These are phyloP conservation scores for Momotus momota DNA, from an alignment of 2,797 vertebrate genomes.

Conservation along the genomic window DNA sequence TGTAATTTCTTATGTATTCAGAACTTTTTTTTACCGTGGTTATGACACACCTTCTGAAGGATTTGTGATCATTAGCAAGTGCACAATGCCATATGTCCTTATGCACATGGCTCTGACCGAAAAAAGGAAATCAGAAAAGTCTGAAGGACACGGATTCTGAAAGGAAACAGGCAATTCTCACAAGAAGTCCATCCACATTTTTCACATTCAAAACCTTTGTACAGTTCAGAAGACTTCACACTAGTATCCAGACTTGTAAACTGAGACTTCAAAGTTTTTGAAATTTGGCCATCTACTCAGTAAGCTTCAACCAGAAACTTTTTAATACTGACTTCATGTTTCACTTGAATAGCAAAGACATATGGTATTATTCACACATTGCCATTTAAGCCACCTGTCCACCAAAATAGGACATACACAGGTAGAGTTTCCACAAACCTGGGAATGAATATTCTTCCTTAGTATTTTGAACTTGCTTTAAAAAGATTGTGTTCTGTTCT, in stretches of 20 bases:
- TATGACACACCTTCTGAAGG: conserved; percentile 11
- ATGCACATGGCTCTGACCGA: not conserved
- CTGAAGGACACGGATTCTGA: conserved; percentile 9
- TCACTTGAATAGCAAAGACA: not conserved
- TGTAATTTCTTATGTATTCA: not conserved
- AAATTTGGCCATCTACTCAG: not conserved
- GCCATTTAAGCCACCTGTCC: not conserved
- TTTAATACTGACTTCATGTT: not conserved
- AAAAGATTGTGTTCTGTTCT: not conserved
- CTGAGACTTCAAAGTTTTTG: conserved; percentile 1
- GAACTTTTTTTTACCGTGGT: not conserved
- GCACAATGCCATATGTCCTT: conserved; percentile 35
- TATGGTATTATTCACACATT: not conserved
- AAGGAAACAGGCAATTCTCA: conserved; percentile 32
- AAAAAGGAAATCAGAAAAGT: conserved; percentile 37
- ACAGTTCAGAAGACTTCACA: conserved; percentile 12
- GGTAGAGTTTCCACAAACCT: not conserved
- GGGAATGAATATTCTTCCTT: not conserved
- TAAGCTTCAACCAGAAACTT: not conserved
- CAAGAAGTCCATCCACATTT: not conserved
- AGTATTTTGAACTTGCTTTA: not conserved
- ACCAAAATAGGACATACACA: not conserved
- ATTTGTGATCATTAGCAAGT: conserved; percentile 7
- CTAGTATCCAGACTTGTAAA: not conserved
- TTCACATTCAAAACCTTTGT: not conserved